Conservation (phyloP, 2,888 invertebrate species). For the Kryphioiulus occultus region DNA sequence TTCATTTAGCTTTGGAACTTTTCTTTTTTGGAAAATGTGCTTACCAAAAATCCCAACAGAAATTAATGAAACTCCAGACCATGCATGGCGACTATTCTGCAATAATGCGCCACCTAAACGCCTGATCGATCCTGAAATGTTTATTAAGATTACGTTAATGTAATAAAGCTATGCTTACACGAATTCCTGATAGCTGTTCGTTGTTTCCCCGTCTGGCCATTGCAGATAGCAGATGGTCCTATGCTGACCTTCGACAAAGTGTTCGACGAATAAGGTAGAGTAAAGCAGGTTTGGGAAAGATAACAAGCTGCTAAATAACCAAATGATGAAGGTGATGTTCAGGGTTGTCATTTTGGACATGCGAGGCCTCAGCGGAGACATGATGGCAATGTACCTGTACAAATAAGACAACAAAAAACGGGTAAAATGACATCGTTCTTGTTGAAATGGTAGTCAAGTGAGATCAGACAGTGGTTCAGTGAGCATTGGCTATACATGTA, state of each 20-base stretch:
- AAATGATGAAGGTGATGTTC: slow-evolving; percentile 82
- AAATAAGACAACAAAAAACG: neutral
- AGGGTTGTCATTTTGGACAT: slow-evolving; percentile 86
- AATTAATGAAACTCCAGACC: too few species aligned
- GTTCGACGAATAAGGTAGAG: slow-evolving; percentile 73
- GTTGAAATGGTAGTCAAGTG: neutral
- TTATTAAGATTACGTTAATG: neutral
- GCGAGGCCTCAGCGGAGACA: slow-evolving; percentile 88
- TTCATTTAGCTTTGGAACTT: too few species aligned
- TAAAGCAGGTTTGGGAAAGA: slow-evolving; percentile 84
- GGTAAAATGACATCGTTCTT: neutral
- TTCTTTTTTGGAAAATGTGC: too few species aligned
- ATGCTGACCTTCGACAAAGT: slow-evolving; percentile 68
- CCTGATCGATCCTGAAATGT: too few species aligned
- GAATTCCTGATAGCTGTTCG: slow-evolving; percentile 75
- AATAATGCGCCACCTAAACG: too few species aligned
- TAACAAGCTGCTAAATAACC: slow-evolving; percentile 80
- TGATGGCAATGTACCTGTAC: slow-evolving; percentile 92
- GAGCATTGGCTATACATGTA: too few species aligned
- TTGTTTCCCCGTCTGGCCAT: slow-evolving; percentile 85
- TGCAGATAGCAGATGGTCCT: slow-evolving; percentile 81
- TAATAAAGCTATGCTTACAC: slow-evolving; percentile 68
- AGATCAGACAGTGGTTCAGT: neutral
- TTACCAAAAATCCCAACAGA: too few species aligned
- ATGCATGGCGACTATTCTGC: too few species aligned